A percentile compares a stretch with the other conserved stretches of the same genome.
These are phyloP conservation scores for Pocillopora verrucosa DNA, from an alignment of 64 coral and sea anemone species.

Conservation along the genomic window DNA sequence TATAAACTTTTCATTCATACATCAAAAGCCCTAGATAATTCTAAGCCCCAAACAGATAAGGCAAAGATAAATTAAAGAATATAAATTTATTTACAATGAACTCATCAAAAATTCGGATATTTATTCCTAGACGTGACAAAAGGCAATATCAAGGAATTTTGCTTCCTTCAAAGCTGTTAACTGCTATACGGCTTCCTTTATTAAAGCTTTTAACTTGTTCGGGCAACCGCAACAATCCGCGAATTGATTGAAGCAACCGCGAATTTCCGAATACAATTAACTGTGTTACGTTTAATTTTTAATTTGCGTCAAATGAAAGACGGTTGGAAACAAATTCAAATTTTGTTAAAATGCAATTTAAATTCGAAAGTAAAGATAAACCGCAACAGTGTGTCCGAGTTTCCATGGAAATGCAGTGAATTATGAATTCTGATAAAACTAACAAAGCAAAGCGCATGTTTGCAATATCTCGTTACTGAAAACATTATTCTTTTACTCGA, in stretches of 20 bases:
- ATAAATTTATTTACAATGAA: not conserved
- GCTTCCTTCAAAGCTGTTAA: not conserved
- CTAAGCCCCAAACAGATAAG: not conserved
- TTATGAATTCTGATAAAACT: not conserved
- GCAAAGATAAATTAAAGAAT: not conserved
- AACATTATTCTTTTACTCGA: not conserved
- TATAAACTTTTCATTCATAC: not conserved
- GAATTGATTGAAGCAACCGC: not conserved
- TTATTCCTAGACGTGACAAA: not conserved
- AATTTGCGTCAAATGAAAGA: not conserved
- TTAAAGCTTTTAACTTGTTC: not conserved
- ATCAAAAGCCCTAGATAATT: not conserved
- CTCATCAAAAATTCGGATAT: not conserved
- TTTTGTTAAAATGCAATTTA: not conserved
- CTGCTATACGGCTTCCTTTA: not conserved
- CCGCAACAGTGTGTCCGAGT: not conserved
- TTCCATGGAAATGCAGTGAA: not conserved
- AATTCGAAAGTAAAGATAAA: constrained; percentile 9
- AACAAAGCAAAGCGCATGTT: not conserved
- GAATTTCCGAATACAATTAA: not conserved
- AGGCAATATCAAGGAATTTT: not conserved
- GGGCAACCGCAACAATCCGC: not conserved
- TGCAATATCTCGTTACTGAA: not conserved
- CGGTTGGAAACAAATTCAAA: not conserved
- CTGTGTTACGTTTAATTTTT: constrained; percentile 3